Evolutionary conservation across 2,113 vertebrate genomes (phyloP), one percentile per base, ranked within the genome.

Genomic region (Tamias sibiricus): DNA sequence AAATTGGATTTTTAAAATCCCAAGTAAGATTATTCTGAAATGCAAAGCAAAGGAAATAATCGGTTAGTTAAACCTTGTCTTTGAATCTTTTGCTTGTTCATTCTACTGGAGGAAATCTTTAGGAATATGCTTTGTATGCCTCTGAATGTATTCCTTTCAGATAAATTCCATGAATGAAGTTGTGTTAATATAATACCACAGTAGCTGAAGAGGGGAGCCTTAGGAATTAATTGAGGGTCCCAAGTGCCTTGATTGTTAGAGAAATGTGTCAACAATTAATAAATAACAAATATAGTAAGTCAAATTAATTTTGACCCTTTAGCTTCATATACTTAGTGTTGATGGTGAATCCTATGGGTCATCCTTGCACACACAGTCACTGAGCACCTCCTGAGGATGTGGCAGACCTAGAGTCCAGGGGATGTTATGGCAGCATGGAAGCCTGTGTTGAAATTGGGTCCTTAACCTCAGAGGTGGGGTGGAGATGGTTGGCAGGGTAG

Each of bases 201-300:
- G 75, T 77, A 35, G 32, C 13, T 71, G 71, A 77, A 86, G 75
- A 90, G 52, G 52, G 88, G 66, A 94, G 79, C 35, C n/a, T 85
- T 37, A 57, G 37, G 9, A 62, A 71, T 80, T 62, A 66, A 9
- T 22, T 95, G 54, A 87, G 49, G 19, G 30, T 49, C 54, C 57
- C 85, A 92, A 79, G 54, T 83, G 37, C 52, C 35, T 83, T 83
- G 49, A 79, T 97, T 24, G 37, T 79, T 83, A 72, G 40, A 93
- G 54, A 95, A 85, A 64, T 64, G 54, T 75, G 47, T 91, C 83
- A 93, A 76, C 52, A 75, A n/a, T 88, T 80, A 91, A 95, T 69
- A 83, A 85, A 54, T 94, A 66, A 81, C 71, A 89, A 88, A 57
- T 71, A 26, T 32, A 64, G 54, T 8, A 0, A 40, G 32, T 66